These are phyloP conservation scores for Parambassis ranga DNA, from an alignment of 2,797 vertebrate genomes.

Conservation along the genomic window DNA sequence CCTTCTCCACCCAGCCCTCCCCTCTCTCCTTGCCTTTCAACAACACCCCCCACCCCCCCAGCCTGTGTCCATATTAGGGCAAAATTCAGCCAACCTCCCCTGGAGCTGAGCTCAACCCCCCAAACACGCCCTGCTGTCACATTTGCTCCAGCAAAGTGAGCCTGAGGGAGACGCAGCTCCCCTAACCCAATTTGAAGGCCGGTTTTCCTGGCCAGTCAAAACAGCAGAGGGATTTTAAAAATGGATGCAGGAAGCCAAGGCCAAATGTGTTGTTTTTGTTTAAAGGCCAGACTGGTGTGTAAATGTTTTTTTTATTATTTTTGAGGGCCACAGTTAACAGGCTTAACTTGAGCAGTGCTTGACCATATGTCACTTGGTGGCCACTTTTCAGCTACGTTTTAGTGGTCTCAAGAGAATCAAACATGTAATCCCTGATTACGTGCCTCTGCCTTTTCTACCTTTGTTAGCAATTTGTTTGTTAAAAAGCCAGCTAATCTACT, in stretches of 20 bases:
- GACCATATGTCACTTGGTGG: slow-evolving; percentile 6
- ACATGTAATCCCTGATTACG: background rate
- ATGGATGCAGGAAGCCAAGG: slow-evolving; percentile 35
- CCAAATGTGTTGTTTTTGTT: slow-evolving; percentile 5
- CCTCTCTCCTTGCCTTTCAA: slow-evolving; percentile 24
- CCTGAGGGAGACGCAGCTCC: slow-evolving; percentile 63
- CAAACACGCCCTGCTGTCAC: slow-evolving; percentile 67
- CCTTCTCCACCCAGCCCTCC: slow-evolving; percentile 45
- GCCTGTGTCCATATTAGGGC: slow-evolving; percentile 72
- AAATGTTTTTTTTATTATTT: background rate
- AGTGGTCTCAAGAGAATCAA: background rate
- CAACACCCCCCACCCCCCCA: slow-evolving; percentile 10
- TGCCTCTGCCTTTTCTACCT: background rate
- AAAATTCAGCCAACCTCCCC: slow-evolving; percentile 71
- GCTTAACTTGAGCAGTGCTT: slow-evolving; percentile 19
- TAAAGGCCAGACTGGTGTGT: background rate
- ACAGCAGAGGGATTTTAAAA: slow-evolving; percentile 52
- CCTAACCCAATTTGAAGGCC: slow-evolving; percentile 66
- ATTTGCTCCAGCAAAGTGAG: slow-evolving; percentile 59
- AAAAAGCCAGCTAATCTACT: too few relatives aligned
- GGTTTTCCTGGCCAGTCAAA: slow-evolving; percentile 56
- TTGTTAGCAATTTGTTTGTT: too few relatives aligned
- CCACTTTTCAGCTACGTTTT: background rate
- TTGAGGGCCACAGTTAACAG: background rate
- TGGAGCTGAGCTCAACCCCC: slow-evolving; percentile 48